Base-by-base conservation (phyloP, 1,140 invertebrate genomes). In the Zaprionus vittiger region DNA sequence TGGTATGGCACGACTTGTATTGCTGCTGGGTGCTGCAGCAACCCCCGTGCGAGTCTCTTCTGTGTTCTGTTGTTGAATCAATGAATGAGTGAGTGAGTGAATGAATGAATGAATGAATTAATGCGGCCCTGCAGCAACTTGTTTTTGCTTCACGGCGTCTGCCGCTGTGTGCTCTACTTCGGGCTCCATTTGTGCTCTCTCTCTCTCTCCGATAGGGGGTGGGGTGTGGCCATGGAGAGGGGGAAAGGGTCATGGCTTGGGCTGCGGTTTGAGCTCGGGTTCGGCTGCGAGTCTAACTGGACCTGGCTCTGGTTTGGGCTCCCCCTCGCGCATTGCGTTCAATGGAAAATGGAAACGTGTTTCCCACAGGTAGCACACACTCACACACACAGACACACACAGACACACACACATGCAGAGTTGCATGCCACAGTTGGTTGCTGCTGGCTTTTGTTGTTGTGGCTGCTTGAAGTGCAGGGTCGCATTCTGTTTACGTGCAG, bases 331-430 rank as follows among this genome's bases (percentile, higher is more conserved):
- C 41, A 31, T 47, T 41, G 54, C 38, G 15, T 63, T 49, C 22
- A 72, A 55, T 71, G 57, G 73, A 60, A 72, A 62, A 62, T 49
- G 57, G 41, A 83, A 89, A 89, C 84, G 81, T 89, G 84, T 87
- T 87, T 87, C 81, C 84, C 84, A 87, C 84, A 87, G 83, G 84
- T 87, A 87, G 57, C 70, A 55, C 56, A 73, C 54, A 38, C 31
- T 12, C 38, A 63, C 28, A 17, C 24, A 17, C 44, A 79, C 56
- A 73, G 47, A 38, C 24, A 11, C 38, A 63, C 28, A 17, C 38
- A 63, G 22, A 17, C 12, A 62, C 12, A n/a, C 54, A 47, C 22
- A 67, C 22, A 31, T 31, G 24, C 9, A 44, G 28, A 5, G 20
- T 41, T 17, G 37, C 26, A 56, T 14, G 55, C 44, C 70, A 52